Conservation (phyloP, 2,888 invertebrate genomes). For the Drosophila multiciliata region DNA sequence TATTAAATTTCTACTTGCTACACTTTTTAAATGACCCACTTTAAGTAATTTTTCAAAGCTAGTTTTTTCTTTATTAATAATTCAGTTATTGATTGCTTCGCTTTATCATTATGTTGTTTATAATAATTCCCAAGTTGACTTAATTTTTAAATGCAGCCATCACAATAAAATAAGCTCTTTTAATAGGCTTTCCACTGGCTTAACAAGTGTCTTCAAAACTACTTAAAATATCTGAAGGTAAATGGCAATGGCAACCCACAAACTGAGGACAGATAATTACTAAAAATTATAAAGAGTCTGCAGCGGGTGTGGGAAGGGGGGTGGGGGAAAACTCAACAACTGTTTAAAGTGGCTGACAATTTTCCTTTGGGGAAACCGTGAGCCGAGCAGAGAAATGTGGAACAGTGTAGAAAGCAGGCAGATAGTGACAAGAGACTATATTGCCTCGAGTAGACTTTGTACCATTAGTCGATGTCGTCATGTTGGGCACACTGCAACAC, state of each 20-base stretch:
- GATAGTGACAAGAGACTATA: conserved; percentile 25
- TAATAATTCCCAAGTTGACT: neutral
- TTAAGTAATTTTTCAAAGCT: neutral
- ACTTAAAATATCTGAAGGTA: neutral
- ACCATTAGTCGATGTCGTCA: conserved; percentile 44
- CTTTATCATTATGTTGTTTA: neutral
- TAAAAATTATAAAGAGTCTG: conserved; percentile 3
- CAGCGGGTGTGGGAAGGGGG: too few relatives aligned
- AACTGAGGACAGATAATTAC: conserved; percentile 9
- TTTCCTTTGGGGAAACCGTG: conserved; percentile 14
- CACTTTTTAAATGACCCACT: neutral
- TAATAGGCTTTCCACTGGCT: neutral
- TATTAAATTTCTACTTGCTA: neutral
- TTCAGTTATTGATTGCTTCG: neutral
- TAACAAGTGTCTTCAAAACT: neutral
- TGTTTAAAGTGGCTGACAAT: conserved; percentile 35
- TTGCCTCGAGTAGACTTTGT: conserved; percentile 21
- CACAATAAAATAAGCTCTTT: neutral
- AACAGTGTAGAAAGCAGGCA: conserved; percentile 10
- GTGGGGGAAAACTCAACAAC: conserved; percentile 16
- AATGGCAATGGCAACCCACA: neutral
- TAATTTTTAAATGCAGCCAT: neutral
- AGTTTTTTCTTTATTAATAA: neutral
- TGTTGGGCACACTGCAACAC: conserved; percentile 3
- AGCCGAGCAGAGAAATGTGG: conserved; percentile 9